phyloP scores from a whole-genome alignment of 2,113 vertebrate genomes.

The Muscicapa adusta region DNA sequence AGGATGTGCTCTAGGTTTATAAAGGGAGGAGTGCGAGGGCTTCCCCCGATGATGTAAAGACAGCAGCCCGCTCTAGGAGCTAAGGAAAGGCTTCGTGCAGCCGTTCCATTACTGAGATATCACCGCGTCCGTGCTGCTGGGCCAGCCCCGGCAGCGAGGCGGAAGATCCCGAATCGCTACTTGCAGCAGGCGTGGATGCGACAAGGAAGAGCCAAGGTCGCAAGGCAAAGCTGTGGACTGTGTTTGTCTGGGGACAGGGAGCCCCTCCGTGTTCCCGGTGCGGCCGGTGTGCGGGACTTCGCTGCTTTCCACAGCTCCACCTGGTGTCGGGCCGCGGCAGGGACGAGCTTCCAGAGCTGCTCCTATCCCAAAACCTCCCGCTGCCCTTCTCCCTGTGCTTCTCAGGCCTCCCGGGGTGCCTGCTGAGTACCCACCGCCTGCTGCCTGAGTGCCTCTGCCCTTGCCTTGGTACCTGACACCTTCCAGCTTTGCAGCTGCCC shows the following conservation, averaged over 20 bases:
- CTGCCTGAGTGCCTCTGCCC: not conserved
- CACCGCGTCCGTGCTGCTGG: accelerated
- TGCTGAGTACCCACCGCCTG: accelerated
- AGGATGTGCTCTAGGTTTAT: not conserved
- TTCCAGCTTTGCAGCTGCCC: not conserved
- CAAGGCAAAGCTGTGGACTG: accelerated
- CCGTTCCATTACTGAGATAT: not conserved
- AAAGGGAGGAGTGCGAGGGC: accelerated
- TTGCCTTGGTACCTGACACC: accelerated
- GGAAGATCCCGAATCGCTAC: accelerated
- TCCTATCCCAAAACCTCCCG: not conserved
- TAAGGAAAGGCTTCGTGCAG: not conserved
- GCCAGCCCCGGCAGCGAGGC: not conserved
- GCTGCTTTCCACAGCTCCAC: not conserved
- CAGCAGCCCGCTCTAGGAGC: not conserved
- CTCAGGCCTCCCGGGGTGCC: not conserved
- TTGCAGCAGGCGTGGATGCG: not conserved
- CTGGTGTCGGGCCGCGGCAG: not conserved
- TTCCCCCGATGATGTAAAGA: not conserved
- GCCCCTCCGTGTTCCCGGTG: accelerated
- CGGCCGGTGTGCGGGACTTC: accelerated
- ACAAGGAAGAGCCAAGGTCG: no score
- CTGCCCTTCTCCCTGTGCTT: not conserved
- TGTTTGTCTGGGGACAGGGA: accelerated
- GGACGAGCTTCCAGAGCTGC: not conserved